Conservation (phyloP, 2,888 invertebrate genomes). For the Heliconius aoede region DNA sequence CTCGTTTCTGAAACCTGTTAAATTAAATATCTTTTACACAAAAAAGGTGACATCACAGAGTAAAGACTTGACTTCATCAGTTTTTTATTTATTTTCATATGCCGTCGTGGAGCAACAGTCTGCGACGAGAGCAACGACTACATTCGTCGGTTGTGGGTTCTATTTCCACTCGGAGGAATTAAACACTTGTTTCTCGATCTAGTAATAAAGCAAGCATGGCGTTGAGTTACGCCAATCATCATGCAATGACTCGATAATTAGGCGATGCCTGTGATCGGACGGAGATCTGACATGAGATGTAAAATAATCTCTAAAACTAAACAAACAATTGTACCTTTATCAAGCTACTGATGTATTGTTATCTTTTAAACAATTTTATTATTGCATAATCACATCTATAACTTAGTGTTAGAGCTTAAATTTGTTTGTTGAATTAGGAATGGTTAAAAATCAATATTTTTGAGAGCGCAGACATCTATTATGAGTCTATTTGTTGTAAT, state of each 20-base stretch:
- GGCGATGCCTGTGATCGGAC: no score
- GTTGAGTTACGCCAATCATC: not conserved
- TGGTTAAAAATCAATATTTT: constrained; percentile 36
- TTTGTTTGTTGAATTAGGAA: constrained; percentile 4
- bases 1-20: constrained; percentile 1
- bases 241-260: no score
- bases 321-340: constrained; percentile 10
- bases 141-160: not conserved
- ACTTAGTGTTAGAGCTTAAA: constrained; percentile 46
- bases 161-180: not conserved
- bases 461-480: constrained; percentile 37
- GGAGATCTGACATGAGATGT: not conserved
- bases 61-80: not conserved
- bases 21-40: not conserved
- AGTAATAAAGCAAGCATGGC: not conserved
- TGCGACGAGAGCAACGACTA: not conserved
- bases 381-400: constrained; percentile 48
- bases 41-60: constrained; percentile 1
- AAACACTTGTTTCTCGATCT: no score
- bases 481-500: constrained; percentile 1
- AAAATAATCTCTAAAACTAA: not conserved
- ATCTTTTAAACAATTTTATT: not conserved
- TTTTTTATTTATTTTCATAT: not conserved
- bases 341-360: constrained; percentile 13
- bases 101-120: not conserved